Evolutionary conservation across 2,113 vertebrate genomes (phyloP).

Genomic region (Onychostruthus taczanowskii): DNA sequence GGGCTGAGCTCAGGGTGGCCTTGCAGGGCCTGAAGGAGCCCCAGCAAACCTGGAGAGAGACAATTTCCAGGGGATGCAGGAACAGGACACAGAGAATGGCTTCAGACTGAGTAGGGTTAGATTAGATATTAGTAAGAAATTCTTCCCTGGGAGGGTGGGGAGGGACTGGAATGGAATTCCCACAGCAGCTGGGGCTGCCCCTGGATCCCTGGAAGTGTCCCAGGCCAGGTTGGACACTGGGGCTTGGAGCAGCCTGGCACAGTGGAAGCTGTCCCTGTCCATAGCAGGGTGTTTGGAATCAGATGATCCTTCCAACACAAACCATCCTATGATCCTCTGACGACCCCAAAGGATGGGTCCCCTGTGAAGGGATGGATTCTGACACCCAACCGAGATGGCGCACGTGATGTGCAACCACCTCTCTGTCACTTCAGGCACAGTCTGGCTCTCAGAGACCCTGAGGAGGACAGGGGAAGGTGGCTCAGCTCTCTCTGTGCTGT

Average conservation of each 20-base stretch:
- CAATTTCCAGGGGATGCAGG: accelerated
- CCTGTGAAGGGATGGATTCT: not conserved
- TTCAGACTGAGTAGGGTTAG: accelerated
- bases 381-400: not conserved
- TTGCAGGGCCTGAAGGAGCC: not conserved
- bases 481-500: not conserved
- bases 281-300: not conserved
- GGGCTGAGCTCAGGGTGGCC: not conserved
- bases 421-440: not conserved
- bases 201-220: not conserved
- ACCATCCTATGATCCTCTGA: too few species aligned
- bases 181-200: not conserved
- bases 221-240: not conserved
- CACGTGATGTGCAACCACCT: accelerated
- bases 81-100: not conserved
- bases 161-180: accelerated
- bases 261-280: not conserved
- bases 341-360: not conserved
- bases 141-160: accelerated
- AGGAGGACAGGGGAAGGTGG: not conserved
- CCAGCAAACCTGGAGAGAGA: accelerated
- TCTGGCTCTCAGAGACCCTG: not conserved
- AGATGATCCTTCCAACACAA: not conserved
- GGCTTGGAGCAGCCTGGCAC: not conserved
- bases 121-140: accelerated